These are phyloP conservation scores for Geococcyx californianus DNA, from an alignment of 2,113 vertebrate genomes.

Conservation along the genomic window DNA sequence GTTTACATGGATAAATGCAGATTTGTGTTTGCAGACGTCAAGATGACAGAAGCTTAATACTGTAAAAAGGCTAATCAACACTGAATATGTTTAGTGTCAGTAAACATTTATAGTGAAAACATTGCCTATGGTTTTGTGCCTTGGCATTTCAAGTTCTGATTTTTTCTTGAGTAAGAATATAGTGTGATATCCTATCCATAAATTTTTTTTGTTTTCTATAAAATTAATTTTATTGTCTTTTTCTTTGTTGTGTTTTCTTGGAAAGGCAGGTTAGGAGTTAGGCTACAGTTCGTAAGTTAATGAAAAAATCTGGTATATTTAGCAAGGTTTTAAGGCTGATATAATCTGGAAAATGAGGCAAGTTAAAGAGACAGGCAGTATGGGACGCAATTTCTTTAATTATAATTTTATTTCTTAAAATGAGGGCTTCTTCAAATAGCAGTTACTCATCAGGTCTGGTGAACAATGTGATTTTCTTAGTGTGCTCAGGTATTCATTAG, in stretches of 20 bases:
- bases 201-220: background rate
- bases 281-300: background rate
- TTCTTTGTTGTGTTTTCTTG: background rate
- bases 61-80: conserved; percentile 77
- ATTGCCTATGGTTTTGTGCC: conserved; percentile 14
- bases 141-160: conserved; percentile 31
- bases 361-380: background rate
- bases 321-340: background rate
- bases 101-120: conserved; percentile 71
- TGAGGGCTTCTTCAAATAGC: background rate
- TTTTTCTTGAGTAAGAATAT: conserved; percentile 39
- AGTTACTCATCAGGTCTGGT: background rate
- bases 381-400: background rate
- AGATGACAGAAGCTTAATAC: conserved; percentile 73
- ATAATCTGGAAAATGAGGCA: background rate
- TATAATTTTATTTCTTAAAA: background rate
- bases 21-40: conserved; percentile 68
- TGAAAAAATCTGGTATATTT: background rate
- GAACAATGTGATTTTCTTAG: background rate
- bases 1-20: conserved; percentile 71
- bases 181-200: background rate
- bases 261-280: background rate
- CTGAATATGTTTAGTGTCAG: conserved; percentile 75
- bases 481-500: background rate
- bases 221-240: background rate